A percentile compares a stretch with the other conserved stretches of the same genome.
Conservation (phyloP, 1,140 invertebrate genomes). For the Penaeus chinensis region DNA sequence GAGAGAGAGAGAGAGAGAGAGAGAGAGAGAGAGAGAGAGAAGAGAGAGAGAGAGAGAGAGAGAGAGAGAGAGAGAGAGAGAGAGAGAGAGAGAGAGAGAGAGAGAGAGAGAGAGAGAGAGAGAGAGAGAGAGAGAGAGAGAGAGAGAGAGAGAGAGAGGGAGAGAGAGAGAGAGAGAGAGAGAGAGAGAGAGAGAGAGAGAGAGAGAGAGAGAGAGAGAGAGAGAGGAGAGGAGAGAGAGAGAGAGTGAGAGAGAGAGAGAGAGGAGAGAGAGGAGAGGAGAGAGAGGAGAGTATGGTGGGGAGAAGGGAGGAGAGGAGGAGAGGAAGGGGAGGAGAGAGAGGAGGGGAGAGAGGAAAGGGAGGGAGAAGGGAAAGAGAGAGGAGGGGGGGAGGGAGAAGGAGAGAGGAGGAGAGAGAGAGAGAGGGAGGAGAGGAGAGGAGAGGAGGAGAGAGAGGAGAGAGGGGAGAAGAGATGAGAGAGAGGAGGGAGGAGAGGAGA, state of each 20-base stretch:
- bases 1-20: too few relatives aligned
- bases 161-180: conserved; percentile 9
- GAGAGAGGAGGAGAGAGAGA: conserved; percentile 61
- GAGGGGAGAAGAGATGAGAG: conserved; percentile 15
- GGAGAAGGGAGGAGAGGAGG: too few relatives aligned
- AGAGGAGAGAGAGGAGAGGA: too few relatives aligned
- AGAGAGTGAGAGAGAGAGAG: conserved; percentile 2
- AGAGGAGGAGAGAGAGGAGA: conserved; percentile 17
- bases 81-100: too few relatives aligned
- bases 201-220: conserved; percentile 10
- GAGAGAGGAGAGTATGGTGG: background rate
- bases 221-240: conserved; percentile 10
- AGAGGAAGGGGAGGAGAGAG: conserved; percentile 7
- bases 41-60: conserved; percentile 3
- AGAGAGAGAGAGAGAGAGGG: conserved; percentile 9
- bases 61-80: conserved; percentile 10
- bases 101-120: conserved; percentile 10
- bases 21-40: too few relatives aligned
- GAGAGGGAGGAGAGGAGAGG: conserved; percentile 7
- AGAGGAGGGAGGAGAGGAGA: background rate
- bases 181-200: too few relatives aligned
- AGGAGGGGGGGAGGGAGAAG: background rate
- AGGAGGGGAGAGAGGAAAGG: background rate
- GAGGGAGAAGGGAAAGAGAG: background rate
- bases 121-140: conserved; percentile 10